These are phyloP conservation scores for Tenualosa thibaudeaui DNA, from an alignment of 2,797 vertebrate species.

Conservation along the genomic window DNA sequence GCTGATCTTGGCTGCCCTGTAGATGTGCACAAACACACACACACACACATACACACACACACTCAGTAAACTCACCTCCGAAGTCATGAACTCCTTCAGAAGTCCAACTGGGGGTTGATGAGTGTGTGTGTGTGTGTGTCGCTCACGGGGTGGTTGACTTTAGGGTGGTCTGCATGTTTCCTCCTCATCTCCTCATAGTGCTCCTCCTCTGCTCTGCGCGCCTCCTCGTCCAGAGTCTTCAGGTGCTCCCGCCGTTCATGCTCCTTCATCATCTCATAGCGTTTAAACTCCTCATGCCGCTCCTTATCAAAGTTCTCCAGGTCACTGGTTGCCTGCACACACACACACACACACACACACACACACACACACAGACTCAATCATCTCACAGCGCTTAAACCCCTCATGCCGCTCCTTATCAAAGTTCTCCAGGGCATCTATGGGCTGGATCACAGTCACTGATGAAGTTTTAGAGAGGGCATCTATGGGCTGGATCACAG, in stretches of 20 bases:
- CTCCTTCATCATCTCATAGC: conserved; percentile 97
- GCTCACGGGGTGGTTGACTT: conserved; percentile 94
- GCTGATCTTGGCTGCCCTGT: conserved; percentile 95
- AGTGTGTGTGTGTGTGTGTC: neutral
- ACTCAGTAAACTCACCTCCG: neutral
- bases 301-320: conserved; percentile 95
- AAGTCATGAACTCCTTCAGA: no score
- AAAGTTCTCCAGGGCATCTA: conserved; percentile 87
- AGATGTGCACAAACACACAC: conserved; percentile 42
- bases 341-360: neutral
- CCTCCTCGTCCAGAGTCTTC: conserved; percentile 88
- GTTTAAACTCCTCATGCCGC: conserved; percentile 95
- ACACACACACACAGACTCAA: conserved; percentile 66
- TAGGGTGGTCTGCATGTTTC: conserved; percentile 94
- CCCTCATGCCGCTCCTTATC: conserved; percentile 95
- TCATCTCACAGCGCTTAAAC: conserved; percentile 97
- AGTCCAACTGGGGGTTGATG: neutral
- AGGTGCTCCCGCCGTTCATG: conserved; percentile 91
- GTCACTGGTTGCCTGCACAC: conserved; percentile 87
- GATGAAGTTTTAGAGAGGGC: no score
- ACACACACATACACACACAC: neutral
- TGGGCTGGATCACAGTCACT: no score
- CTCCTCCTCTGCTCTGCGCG: conserved; percentile 84
- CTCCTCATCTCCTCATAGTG: conserved; percentile 94
- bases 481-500: no score